Conservation (phyloP, 2,888 invertebrate genomes). For the Lithodes maja region DNA sequence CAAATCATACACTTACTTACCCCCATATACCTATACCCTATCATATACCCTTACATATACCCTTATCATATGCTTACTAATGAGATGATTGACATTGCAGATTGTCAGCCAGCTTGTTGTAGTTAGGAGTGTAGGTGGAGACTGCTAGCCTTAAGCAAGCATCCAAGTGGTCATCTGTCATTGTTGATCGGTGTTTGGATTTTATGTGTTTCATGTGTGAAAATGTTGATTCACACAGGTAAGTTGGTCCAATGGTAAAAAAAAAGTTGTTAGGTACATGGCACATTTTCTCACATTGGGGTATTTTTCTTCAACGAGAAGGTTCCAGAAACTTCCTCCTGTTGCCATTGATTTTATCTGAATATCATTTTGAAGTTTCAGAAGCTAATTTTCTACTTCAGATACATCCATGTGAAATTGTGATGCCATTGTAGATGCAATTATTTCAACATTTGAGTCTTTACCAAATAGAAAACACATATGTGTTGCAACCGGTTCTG, state of each 20-base stretch:
- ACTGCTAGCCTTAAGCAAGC: constrained; percentile 33
- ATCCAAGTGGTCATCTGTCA: constrained; percentile 33
- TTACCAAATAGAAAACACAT: constrained; percentile 30
- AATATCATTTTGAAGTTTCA: constrained; percentile 35
- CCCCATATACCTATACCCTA: no score
- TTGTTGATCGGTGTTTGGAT: constrained; percentile 32
- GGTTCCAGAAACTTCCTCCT: constrained; percentile 38
- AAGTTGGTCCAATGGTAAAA: constrained; percentile 2
- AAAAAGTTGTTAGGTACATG: not conserved
- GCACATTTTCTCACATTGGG: constrained; percentile 25
- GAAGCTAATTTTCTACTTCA: constrained; percentile 39
- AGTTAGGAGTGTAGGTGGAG: constrained; percentile 15
- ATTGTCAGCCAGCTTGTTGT: constrained; percentile 24
- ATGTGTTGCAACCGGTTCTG: constrained; percentile 19
- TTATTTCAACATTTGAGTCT: constrained; percentile 13
- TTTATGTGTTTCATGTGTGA: constrained; percentile 35
- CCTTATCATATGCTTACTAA: not conserved
- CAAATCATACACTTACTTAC: constrained; percentile 13
- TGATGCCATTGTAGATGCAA: constrained; percentile 30
- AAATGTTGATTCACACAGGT: constrained; percentile 16
- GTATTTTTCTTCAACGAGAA: constrained; percentile 43
- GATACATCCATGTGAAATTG: constrained; percentile 22
- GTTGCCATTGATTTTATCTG: constrained; percentile 32
- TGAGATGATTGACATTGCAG: constrained; percentile 41
- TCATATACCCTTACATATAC: no score